These are phyloP conservation scores for Microtus pennsylvanicus DNA, from an alignment of 2,113 vertebrate genomes.

Conservation along the genomic window DNA sequence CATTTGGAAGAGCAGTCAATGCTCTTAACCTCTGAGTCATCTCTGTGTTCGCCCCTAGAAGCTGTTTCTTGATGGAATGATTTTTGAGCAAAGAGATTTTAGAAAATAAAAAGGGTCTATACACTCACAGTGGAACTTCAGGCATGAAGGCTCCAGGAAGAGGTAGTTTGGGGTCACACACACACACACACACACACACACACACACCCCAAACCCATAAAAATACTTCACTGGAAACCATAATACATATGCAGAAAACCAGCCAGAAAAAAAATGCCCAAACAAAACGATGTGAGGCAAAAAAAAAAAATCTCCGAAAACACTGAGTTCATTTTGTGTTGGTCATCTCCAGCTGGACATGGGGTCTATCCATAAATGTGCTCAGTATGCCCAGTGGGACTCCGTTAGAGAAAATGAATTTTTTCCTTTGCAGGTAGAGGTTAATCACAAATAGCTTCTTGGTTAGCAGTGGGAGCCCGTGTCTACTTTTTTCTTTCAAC, in stretches of 20 bases:
- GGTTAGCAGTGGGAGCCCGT: background rate
- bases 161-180: background rate
- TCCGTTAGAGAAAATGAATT: background rate
- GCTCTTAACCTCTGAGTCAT: background rate
- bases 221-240: background rate
- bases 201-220: background rate
- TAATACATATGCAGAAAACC: background rate
- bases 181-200: background rate
- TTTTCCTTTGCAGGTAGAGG: background rate
- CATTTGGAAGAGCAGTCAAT: background rate
- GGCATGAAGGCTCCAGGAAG: background rate
- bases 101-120: background rate
- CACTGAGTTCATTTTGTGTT: background rate
- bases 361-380: background rate
- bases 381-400: background rate
- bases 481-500: background rate
- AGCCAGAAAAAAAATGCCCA: background rate
- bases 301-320: background rate
- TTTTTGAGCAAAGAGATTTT: constrained; percentile 14
- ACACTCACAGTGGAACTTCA: constrained; percentile 26
- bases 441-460: background rate
- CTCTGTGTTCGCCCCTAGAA: background rate
- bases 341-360: no score
- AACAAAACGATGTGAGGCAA: background rate
- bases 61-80: constrained; percentile 35